Evolutionary conservation across 2,888 invertebrate species (phyloP).

Genomic region (Aspidiotus rigidus): DNA sequence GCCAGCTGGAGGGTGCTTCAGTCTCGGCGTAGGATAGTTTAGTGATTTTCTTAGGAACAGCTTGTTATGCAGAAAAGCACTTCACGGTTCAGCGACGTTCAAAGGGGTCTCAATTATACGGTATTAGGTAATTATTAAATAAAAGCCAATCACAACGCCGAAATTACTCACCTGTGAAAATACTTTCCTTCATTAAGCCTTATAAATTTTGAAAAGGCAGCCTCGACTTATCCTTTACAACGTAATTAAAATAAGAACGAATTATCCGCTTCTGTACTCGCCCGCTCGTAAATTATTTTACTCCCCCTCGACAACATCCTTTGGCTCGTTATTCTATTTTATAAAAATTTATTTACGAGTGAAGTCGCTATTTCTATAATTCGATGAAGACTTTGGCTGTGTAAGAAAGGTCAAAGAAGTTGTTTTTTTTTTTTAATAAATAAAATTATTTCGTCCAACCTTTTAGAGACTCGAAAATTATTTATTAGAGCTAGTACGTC

Average conservation of each 20-base stretch:
- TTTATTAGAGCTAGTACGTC: too few relatives aligned
- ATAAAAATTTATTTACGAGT: too few relatives aligned
- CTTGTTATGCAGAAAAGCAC: constrained; percentile 33
- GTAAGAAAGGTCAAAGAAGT: too few relatives aligned
- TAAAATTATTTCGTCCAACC: too few relatives aligned
- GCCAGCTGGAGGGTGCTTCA: constrained; percentile 29
- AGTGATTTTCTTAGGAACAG: constrained; percentile 32
- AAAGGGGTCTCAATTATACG: constrained; percentile 30
- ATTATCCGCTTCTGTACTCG: constrained; percentile 7
- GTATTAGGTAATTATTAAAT: constrained; percentile 33
- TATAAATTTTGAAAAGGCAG: constrained; percentile 7
- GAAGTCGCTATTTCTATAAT: too few relatives aligned
- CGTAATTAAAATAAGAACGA: constrained; percentile 14
- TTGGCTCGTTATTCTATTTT: too few relatives aligned
- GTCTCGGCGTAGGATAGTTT: constrained; percentile 25
- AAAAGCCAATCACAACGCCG: constrained; percentile 28
- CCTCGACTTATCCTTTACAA: constrained; percentile 8
- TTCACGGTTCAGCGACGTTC: constrained; percentile 30
- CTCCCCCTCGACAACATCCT: neutral
- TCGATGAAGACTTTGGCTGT: too few relatives aligned
- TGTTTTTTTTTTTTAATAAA: too few relatives aligned
- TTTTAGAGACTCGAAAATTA: too few relatives aligned
- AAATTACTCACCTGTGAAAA: constrained; percentile 32
- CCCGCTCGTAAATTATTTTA: neutral
- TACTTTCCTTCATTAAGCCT: constrained; percentile 30